Base-by-base conservation (phyloP, 2,797 vertebrate species). In the Rhinophrynus dorsalis region DNA sequence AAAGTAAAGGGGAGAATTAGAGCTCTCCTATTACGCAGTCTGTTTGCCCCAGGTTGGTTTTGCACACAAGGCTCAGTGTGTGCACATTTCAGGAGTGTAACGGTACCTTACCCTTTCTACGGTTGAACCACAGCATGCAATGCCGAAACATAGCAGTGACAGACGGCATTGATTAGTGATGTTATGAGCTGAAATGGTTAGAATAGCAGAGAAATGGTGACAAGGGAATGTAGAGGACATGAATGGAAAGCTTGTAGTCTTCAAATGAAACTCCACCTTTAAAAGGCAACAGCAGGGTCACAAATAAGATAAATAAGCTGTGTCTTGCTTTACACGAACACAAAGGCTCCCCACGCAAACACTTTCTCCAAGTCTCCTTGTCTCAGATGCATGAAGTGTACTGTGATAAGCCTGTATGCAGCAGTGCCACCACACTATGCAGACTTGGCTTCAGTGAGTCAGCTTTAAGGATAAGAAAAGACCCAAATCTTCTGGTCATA, bases 41-140 rank as follows among this genome's bases (percentile, higher is more conserved):
- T n/a, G n/a, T n/a, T n/a, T n/a, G n/a, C n/a, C n/a, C n/a, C n/a
- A n/a, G n/a, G n/a, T n/a, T n/a, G n/a, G n/a, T n/a, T n/a, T n/a
- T n/a, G n/a, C n/a, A n/a, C n/a, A n/a, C n/a, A n/a, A n/a, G n/a
- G n/a, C n/a, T n/a, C n/a, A n/a, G n/a, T n/a, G n/a, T n/a, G n/a
- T n/a, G n/a, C n/a, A n/a, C n/a, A n/a, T n/a, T n/a, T n/a, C n/a
- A n/a, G n/a, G n/a, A n/a, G n/a, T n/a, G n/a, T n/a, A n/a, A n/a
- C n/a, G n/a, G 32, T 79, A 85, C 88, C 96, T 98, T 97, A 98
- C 95, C 96, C 96, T 96, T 98, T 91, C 93, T 95, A 93, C 91
- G 89, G 92, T 94, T 92, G 93, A 98, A 92, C 96, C 96, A 97
- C 90, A 98, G 94, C 94, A 98, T 96, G 95, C 96, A 98, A 95